Conservation (phyloP, 2,888 invertebrate species). For the Caenorhabditis afra region DNA sequence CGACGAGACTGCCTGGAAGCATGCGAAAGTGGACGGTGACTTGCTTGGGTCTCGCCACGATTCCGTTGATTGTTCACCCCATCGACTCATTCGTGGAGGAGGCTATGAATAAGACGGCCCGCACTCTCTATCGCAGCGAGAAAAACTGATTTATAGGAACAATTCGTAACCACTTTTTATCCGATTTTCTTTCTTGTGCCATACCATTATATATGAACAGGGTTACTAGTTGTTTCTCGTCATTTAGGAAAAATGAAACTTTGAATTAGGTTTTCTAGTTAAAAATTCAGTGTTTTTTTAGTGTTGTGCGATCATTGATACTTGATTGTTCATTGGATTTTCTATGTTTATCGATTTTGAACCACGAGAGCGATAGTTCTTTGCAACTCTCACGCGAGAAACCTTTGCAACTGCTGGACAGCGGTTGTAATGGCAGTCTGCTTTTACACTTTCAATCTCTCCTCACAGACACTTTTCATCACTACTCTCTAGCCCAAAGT, state of each 20-base stretch:
- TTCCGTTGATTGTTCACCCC: slow-evolving; percentile 93
- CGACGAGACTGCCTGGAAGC: slow-evolving; percentile 81
- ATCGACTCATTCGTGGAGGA: slow-evolving; percentile 87
- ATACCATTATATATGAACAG: no score
- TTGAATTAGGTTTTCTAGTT: not conserved
- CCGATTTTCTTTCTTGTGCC: no score
- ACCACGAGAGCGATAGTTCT: slow-evolving; percentile 56
- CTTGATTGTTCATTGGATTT: slow-evolving; percentile 42
- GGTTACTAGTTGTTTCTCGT: not conserved
- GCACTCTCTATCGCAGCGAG: slow-evolving; percentile 62
- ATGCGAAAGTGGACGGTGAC: slow-evolving; percentile 84
- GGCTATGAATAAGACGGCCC: slow-evolving; percentile 75
- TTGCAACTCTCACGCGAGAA: slow-evolving; percentile 36
- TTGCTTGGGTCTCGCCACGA: slow-evolving; percentile 87
- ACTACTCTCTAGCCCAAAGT: no score
- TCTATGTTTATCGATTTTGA: slow-evolving; percentile 49
- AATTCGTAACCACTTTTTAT: not conserved
- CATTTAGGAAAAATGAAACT: no score
- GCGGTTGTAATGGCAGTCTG: slow-evolving; percentile 44
- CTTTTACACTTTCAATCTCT: slow-evolving; percentile 39
- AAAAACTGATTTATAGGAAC: not conserved
- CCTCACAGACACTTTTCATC: no score
- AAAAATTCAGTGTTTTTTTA: slow-evolving; percentile 5
- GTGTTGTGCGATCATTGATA: slow-evolving; percentile 30
- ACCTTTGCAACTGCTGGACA: slow-evolving; percentile 48